Percentiles rank a stretch among this genome's conserved stretches.
Evolutionary conservation across 2,888 invertebrate genomes (phyloP).

Genomic region (Dasysyrphus tricinctus): DNA sequence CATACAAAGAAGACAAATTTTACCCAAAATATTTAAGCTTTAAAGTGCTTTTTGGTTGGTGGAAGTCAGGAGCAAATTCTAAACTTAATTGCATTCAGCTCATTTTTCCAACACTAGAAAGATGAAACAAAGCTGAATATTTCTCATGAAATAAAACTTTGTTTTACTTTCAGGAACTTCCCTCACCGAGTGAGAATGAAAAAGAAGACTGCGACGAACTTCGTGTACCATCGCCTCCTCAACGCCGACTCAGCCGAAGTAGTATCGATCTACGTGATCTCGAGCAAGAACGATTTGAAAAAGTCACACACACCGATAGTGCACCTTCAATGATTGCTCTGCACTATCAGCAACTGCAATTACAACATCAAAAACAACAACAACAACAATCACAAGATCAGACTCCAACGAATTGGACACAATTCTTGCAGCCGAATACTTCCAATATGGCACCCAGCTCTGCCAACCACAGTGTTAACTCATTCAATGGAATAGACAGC

Average conservation of each 20-base stretch:
- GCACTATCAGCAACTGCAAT: constrained; percentile 79
- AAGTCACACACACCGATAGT: constrained; percentile 83
- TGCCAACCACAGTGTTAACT: constrained; percentile 45
- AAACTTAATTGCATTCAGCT: too few species aligned
- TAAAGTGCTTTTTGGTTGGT: too few species aligned
- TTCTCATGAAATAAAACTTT: background rate
- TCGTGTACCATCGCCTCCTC: constrained; percentile 83
- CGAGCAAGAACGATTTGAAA: constrained; percentile 83
- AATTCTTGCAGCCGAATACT: constrained; percentile 54
- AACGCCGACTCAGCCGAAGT: constrained; percentile 83
- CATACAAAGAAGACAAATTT: too few species aligned
- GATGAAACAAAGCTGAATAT: background rate
- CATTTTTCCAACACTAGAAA: background rate
- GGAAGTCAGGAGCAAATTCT: too few species aligned
- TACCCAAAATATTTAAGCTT: too few species aligned
- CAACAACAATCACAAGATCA: constrained; percentile 38
- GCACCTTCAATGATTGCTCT: constrained; percentile 83
- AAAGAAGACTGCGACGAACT: constrained; percentile 83
- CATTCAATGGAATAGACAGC: constrained; percentile 34
- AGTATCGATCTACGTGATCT: constrained; percentile 83
- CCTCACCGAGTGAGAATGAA: constrained; percentile 81
- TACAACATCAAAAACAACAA: constrained; percentile 77
- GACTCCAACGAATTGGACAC: constrained; percentile 49
- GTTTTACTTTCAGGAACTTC: constrained; percentile 79
- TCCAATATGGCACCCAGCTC: constrained; percentile 46